phyloP scores from a whole-genome alignment of 2,888 invertebrate genomes.

The Escarpia spicata region DNA sequence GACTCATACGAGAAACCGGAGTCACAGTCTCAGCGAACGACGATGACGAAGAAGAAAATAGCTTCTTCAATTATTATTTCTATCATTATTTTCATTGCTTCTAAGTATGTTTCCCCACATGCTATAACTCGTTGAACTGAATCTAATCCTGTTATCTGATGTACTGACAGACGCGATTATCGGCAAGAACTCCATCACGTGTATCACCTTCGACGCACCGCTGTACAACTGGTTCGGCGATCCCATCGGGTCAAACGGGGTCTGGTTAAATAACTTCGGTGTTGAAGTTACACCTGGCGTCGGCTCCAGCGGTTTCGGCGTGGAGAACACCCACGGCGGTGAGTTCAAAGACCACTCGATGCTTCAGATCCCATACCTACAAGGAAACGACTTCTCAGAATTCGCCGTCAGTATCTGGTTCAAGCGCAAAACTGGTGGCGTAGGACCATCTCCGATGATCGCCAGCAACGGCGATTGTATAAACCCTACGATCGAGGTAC shows the following conservation, averaged over 20 bases:
- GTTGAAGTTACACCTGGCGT: neutral
- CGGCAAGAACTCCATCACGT: neutral
- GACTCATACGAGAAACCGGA: no score
- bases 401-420: neutral
- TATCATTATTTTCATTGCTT: no score
- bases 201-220: neutral
- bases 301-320: neutral
- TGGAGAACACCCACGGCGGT: neutral
- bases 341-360: neutral
- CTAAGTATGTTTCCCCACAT: neutral
- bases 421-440: neutral
- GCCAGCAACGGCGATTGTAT: neutral
- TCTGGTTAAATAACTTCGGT: neutral
- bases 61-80: no score
- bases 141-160: neutral
- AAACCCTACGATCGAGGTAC: neutral
- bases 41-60: no score
- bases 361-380: neutral
- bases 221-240: neutral
- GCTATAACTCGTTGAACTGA: neutral
- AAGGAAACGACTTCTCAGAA: neutral
- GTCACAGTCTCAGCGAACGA: no score
- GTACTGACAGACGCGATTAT: neutral
- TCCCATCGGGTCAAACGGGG: neutral
- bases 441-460: neutral